Evolutionary conservation across 1,140 invertebrate species (phyloP).

Genomic region (Drosophila nannoptera): DNA sequence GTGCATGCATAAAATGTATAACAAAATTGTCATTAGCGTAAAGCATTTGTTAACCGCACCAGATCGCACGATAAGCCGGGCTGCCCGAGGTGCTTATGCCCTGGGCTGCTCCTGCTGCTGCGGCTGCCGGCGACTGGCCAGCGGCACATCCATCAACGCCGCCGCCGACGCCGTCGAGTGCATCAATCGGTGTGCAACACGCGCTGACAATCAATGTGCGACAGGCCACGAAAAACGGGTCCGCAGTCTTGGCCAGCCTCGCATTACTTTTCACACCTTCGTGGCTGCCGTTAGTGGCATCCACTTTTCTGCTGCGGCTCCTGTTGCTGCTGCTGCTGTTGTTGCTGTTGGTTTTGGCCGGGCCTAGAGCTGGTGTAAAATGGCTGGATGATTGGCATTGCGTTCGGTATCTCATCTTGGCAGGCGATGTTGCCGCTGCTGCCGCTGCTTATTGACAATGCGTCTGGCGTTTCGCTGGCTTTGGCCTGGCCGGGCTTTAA

Average conservation of each 20-base stretch:
- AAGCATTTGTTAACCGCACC: conserved; percentile 72
- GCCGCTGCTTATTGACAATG: conserved; percentile 68
- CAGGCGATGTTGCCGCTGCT: too few species aligned
- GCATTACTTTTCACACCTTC: conserved; percentile 76
- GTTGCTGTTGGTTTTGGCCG: too few species aligned
- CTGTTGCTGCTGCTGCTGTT: too few species aligned
- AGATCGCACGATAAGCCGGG: conserved; percentile 60
- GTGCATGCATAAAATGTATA: too few species aligned
- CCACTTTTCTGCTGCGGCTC: too few species aligned
- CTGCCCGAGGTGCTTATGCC: conserved; percentile 24
- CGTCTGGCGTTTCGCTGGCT: conserved; percentile 65
- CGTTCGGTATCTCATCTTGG: conserved; percentile 63
- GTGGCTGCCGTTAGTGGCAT: too few species aligned
- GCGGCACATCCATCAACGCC: conserved; percentile 67
- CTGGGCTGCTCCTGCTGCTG: not conserved
- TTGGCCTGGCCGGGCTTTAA: conserved; percentile 13
- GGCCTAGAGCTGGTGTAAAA: conserved; percentile 64
- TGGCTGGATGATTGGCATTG: conserved; percentile 76
- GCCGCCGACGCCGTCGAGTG: conserved; percentile 25
- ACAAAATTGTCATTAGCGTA: conserved; percentile 78
- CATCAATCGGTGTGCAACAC: conserved; percentile 53
- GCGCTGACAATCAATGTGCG: conserved; percentile 74
- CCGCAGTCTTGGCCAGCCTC: conserved; percentile 55
- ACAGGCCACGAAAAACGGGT: conserved; percentile 63
- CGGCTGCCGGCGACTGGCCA: conserved; percentile 46